These are phyloP conservation scores for Heterocephalus glaber DNA, from an alignment of 2,113 vertebrate species.

Conservation along the genomic window DNA sequence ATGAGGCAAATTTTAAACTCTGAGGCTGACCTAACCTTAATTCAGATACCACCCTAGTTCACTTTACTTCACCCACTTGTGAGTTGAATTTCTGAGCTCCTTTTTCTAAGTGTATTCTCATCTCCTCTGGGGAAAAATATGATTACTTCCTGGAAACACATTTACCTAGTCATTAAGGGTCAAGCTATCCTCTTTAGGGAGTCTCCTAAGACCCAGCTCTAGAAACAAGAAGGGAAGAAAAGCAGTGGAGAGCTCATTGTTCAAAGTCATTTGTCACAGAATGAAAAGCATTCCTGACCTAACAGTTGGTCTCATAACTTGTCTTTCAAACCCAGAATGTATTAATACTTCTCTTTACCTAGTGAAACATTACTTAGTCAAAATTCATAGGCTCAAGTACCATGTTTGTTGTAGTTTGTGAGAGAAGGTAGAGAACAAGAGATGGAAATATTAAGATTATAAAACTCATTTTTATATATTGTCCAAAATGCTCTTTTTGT, in stretches of 20 bases:
- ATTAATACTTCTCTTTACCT: neutral
- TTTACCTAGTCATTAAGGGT: neutral
- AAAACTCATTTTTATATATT: slow-evolving; percentile 30
- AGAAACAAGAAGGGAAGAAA: neutral
- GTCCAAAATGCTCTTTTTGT: neutral
- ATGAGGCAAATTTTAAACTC: neutral
- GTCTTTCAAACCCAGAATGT: slow-evolving; percentile 51
- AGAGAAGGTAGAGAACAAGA: neutral
- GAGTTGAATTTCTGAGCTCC: neutral
- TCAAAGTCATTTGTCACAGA: neutral
- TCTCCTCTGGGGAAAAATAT: neutral
- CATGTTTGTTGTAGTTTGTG: neutral
- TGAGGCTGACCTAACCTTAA: neutral
- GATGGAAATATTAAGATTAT: slow-evolving; percentile 15
- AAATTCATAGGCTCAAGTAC: neutral
- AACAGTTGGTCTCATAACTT: neutral
- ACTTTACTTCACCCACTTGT: neutral
- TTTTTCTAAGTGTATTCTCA: neutral
- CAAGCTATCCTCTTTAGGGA: neutral
- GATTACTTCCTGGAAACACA: neutral
- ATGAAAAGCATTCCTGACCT: neutral
- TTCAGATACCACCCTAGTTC: neutral
- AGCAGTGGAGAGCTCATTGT: neutral
- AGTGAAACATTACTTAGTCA: slow-evolving; percentile 48
- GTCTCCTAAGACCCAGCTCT: neutral